Conservation (phyloP, 1,140 invertebrate genomes). For the Manduca sexta region DNA sequence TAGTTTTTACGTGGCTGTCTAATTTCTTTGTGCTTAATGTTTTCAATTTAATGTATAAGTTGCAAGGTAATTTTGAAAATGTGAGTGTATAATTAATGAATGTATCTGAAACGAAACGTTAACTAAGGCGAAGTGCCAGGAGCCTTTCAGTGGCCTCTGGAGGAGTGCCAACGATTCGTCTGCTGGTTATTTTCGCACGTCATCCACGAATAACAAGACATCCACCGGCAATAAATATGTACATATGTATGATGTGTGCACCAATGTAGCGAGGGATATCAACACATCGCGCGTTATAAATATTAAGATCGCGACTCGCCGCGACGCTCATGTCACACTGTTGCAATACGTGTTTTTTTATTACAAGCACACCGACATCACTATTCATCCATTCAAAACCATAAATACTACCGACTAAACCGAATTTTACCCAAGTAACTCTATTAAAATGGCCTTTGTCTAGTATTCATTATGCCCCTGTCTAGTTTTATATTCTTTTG, state of each 20-base stretch:
- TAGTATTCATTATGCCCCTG: constrained; percentile 69
- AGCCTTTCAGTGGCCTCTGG: constrained; percentile 55
- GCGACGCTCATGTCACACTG: too few species aligned
- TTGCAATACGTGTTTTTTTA: background rate
- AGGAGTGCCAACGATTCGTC: constrained; percentile 52
- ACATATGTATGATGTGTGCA: too few species aligned
- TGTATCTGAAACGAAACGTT: constrained; percentile 12
- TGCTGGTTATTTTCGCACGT: constrained; percentile 59
- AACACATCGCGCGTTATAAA: too few species aligned
- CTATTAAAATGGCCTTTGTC: constrained; percentile 67
- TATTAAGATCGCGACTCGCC: too few species aligned
- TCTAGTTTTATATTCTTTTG: constrained; percentile 71
- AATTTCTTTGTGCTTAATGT: too few species aligned
- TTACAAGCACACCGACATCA: background rate
- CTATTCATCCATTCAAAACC: background rate
- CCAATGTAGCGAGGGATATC: too few species aligned
- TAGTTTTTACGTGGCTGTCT: too few species aligned
- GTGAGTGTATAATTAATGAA: constrained; percentile 4
- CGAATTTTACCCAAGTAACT: constrained; percentile 64
- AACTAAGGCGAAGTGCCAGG: constrained; percentile 9
- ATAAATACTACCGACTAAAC: constrained; percentile 20
- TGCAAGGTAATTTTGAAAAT: too few species aligned
- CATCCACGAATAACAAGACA: constrained; percentile 51
- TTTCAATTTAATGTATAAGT: too few species aligned
- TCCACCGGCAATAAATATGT: constrained; percentile 24